Percentiles rank a stretch among this genome's conserved stretches.
Conservation (phyloP, 2,113 vertebrate species). For the Ophiodon elongatus region DNA sequence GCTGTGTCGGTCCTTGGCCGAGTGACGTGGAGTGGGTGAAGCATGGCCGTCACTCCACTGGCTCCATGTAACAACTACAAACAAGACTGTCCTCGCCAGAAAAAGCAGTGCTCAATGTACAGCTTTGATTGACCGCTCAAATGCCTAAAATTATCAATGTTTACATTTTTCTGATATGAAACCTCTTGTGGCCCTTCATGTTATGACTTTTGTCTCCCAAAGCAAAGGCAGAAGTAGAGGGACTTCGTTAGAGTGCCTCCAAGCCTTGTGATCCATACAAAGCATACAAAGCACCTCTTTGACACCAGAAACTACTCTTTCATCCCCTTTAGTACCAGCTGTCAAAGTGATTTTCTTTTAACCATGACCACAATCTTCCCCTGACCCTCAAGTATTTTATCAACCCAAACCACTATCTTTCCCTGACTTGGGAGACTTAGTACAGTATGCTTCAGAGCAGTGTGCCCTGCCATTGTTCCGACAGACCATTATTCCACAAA, state of each 20-base stretch:
- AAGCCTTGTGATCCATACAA: neutral
- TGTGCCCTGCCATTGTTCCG: neutral
- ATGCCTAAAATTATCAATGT: neutral
- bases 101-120: neutral
- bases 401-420: neutral
- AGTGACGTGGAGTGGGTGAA: conserved; percentile 20
- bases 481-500: neutral
- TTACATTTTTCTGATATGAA: neutral
- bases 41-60: conserved; percentile 8
- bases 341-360: neutral
- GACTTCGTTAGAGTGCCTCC: neutral
- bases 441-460: neutral
- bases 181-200: neutral
- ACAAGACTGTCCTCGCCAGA: neutral
- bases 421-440: neutral
- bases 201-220: neutral
- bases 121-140: neutral
- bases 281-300: neutral
- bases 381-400: neutral
- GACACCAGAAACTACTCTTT: neutral
- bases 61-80: neutral
- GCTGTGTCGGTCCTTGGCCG: conserved; percentile 27
- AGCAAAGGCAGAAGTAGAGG: neutral
- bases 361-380: neutral
- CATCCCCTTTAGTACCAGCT: neutral